Evolutionary conservation across 2,797 vertebrate species (phyloP).

Genomic region (Sebastes oblongus): DNA sequence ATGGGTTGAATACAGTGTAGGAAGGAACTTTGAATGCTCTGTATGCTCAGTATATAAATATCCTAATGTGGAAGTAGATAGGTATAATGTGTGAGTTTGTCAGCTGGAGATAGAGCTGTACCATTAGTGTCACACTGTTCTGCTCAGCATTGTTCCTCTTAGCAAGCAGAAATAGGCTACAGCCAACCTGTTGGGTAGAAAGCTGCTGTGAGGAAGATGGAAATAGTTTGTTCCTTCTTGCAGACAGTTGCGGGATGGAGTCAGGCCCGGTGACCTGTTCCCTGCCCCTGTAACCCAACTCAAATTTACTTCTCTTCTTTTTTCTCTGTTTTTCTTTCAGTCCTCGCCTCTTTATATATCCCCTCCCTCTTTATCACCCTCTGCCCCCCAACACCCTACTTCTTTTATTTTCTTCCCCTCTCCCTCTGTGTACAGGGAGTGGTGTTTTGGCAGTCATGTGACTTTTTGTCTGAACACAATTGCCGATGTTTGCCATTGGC

Average conservation of each 20-base stretch:
- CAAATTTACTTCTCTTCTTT: not conserved
- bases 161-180: not conserved
- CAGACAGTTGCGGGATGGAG: not conserved
- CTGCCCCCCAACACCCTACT: conserved; percentile 7
- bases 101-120: conserved; percentile 8
- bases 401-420: conserved; percentile 23
- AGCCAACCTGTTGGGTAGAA: not conserved
- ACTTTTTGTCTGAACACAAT: conserved; percentile 85
- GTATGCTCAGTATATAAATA: not conserved
- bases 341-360: not conserved
- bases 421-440: conserved; percentile 59
- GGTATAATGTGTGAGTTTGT: not conserved
- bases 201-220: conserved; percentile 16
- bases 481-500: conserved; percentile 82
- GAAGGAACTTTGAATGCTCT: not conserved
- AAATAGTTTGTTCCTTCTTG: conserved; percentile 26
- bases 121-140: conserved; percentile 19
- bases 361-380: not conserved
- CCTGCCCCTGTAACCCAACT: conserved; percentile 29
- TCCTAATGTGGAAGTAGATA: conserved; percentile 2
- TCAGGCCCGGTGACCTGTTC: conserved; percentile 11
- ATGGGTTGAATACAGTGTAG: not conserved
- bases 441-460: conserved; percentile 81
- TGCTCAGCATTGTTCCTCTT: conserved; percentile 23
- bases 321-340: not conserved